phyloP scores from a whole-genome alignment of 2,888 invertebrate genomes.

The Cartodere bifasciata region DNA sequence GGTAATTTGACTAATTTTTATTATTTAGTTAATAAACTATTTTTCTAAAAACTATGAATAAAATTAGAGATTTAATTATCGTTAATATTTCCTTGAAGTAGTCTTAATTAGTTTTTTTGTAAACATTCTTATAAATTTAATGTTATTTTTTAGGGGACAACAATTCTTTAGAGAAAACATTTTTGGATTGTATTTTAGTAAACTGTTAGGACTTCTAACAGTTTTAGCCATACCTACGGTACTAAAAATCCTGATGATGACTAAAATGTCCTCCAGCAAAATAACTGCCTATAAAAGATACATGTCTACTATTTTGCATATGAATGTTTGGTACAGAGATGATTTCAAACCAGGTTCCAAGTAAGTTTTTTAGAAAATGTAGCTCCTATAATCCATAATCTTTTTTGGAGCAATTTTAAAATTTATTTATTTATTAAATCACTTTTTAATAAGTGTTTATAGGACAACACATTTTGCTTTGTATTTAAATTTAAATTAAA shows the following conservation, averaged over 20 bases:
- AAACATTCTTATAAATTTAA: neutral
- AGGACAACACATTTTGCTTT: no score
- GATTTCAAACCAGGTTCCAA: conserved; percentile 48
- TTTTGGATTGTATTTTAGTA: conserved; percentile 55
- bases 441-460: no score
- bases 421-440: no score
- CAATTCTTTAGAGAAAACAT: conserved; percentile 56
- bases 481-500: no score
- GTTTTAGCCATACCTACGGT: conserved; percentile 67
- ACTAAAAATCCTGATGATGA: conserved; percentile 54
- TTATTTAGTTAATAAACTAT: no score
- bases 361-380: conserved; percentile 31
- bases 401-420: no score
- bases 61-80: no score
- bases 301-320: conserved; percentile 64
- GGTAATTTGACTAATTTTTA: no score
- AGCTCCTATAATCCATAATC: no score
- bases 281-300: conserved; percentile 64
- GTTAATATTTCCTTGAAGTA: conserved; percentile 1
- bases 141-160: conserved; percentile 49
- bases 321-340: conserved; percentile 64
- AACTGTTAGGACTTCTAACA: conserved; percentile 62
- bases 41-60: no score
- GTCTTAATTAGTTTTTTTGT: neutral
- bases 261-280: conserved; percentile 54